phyloP scores from a whole-genome alignment of 2,113 vertebrate species.

The Electrona antarctica region DNA sequence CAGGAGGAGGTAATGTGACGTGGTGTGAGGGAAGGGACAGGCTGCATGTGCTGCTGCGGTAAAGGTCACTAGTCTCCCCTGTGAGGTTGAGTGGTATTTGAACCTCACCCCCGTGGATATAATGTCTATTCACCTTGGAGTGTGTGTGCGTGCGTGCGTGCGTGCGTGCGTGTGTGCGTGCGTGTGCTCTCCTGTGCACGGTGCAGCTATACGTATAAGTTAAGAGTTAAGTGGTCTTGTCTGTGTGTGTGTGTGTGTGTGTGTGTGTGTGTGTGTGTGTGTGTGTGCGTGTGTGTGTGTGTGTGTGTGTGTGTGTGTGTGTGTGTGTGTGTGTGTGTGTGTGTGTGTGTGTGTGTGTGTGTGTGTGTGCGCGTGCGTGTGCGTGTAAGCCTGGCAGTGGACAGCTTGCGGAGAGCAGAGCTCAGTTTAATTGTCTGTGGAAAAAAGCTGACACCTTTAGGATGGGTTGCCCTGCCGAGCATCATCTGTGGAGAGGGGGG shows the following conservation, averaged over 20 bases:
- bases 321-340: constrained; percentile 30
- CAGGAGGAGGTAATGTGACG: constrained; percentile 39
- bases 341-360: constrained; percentile 1
- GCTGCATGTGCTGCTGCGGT: constrained; percentile 47
- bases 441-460: constrained; percentile 66
- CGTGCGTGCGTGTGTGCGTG: constrained; percentile 13
- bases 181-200: not conserved
- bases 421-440: constrained; percentile 73
- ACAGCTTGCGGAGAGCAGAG: constrained; percentile 43
- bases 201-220: not conserved
- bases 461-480: constrained; percentile 54
- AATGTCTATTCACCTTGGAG: constrained; percentile 42
- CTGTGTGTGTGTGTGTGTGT: constrained; percentile 15
- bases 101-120: constrained; percentile 67
- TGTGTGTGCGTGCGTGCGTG: constrained; percentile 18
- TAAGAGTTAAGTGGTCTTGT: not conserved
- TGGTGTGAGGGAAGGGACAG: constrained; percentile 61
- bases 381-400: constrained; percentile 24
- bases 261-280: constrained; percentile 15
- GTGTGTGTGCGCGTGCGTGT: constrained; percentile 15
- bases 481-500: constrained; percentile 31
- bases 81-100: constrained; percentile 78
- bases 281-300: constrained; percentile 8
- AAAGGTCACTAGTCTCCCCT: constrained; percentile 77
- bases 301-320: constrained; percentile 24